Evolutionary conservation across 2,797 vertebrate genomes (phyloP).

Genomic region (Girardinus metallicus): DNA sequence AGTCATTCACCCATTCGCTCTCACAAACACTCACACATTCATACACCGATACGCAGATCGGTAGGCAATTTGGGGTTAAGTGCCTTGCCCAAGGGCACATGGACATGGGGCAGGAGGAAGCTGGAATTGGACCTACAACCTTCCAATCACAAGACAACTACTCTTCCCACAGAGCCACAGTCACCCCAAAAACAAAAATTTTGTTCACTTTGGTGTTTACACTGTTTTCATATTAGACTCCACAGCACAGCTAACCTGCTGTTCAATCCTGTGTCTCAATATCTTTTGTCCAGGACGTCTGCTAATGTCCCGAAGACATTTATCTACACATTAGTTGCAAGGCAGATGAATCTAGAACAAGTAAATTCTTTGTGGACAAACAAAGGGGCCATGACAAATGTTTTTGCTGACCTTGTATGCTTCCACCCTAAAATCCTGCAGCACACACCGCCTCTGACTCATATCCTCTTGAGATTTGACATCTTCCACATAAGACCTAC

Average conservation of each 20-base stretch:
- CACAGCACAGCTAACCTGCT: background rate
- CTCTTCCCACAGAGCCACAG: too few relatives aligned
- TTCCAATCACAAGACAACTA: too few relatives aligned
- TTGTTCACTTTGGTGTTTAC: background rate
- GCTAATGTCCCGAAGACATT: background rate
- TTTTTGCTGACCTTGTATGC: constrained; percentile 57
- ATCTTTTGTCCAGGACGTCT: background rate
- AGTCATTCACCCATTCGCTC: too few relatives aligned
- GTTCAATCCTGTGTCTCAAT: background rate
- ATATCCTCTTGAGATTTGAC: constrained; percentile 59
- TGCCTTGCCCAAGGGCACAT: too few relatives aligned
- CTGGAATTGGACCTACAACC: too few relatives aligned
- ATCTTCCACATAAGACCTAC: constrained; percentile 57
- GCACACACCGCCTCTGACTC: constrained; percentile 52
- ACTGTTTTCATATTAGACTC: background rate
- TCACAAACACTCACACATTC: too few relatives aligned
- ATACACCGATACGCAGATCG: too few relatives aligned
- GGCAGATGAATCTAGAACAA: constrained; percentile 1
- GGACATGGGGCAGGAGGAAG: too few relatives aligned
- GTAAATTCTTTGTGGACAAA: constrained; percentile 29
- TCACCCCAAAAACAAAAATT: background rate
- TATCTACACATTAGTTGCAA: background rate
- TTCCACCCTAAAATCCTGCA: constrained; percentile 41
- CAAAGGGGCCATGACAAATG: constrained; percentile 26
- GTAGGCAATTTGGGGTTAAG: too few relatives aligned